These are phyloP conservation scores for Ptychochromis oligacanthus DNA, from an alignment of 2,113 vertebrate species.

Conservation along the genomic window DNA sequence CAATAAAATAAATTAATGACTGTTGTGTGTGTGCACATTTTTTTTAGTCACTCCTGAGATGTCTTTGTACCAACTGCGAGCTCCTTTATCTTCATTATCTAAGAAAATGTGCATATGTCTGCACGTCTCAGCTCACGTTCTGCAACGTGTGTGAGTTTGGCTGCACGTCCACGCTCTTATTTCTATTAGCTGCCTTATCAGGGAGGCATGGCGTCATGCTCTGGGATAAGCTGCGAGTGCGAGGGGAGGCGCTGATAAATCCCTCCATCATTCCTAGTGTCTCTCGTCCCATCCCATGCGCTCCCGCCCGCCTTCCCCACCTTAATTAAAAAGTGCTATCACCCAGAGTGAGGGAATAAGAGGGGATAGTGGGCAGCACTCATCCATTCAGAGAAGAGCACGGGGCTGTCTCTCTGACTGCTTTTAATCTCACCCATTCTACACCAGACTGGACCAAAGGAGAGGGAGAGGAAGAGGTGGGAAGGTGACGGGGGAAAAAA, in stretches of 20 bases:
- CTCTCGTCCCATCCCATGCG: neutral
- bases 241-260: slow-evolving; percentile 76
- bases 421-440: slow-evolving; percentile 67
- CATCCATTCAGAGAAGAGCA: slow-evolving; percentile 74
- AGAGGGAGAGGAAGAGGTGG: slow-evolving; percentile 29
- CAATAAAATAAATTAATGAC: slow-evolving; percentile 4
- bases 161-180: slow-evolving; percentile 40
- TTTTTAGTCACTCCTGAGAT: slow-evolving; percentile 17
- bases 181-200: slow-evolving; percentile 80
- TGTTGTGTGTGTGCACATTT: neutral
- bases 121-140: slow-evolving; percentile 47
- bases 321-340: slow-evolving; percentile 83
- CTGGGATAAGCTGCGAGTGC: slow-evolving; percentile 74
- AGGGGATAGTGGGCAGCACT: slow-evolving; percentile 64
- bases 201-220: slow-evolving; percentile 65
- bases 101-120: slow-evolving; percentile 71
- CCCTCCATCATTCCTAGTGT: slow-evolving; percentile 72
- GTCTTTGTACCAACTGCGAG: slow-evolving; percentile 26
- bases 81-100: slow-evolving; percentile 68
- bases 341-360: slow-evolving; percentile 75
- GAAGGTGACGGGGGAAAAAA: neutral
- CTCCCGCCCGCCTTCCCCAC: slow-evolving; percentile 41
- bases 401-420: slow-evolving; percentile 37
- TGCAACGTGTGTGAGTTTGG: neutral
- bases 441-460: slow-evolving; percentile 52